Evolutionary conservation across 2,888 invertebrate species (phyloP).

Genomic region (Congeria kusceri): DNA sequence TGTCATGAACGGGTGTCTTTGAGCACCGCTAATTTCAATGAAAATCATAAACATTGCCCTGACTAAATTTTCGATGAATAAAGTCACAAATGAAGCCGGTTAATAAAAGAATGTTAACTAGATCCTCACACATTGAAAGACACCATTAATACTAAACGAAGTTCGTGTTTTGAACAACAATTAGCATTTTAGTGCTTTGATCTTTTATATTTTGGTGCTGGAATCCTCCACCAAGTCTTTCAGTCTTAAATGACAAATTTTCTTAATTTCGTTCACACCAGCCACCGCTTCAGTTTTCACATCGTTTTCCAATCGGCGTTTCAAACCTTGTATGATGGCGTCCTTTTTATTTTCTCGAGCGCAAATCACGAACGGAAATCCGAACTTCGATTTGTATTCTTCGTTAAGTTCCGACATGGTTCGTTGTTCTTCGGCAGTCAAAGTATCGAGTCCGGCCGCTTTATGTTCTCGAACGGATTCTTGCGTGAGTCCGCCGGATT

Average conservation of each 20-base stretch:
- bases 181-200: too few species aligned
- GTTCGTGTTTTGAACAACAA: too few species aligned
- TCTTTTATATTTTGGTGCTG: neutral
- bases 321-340: slow-evolving; percentile 68
- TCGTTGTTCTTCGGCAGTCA: slow-evolving; percentile 63
- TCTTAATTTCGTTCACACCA: slow-evolving; percentile 73
- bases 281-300: slow-evolving; percentile 58
- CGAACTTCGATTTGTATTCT: slow-evolving; percentile 70
- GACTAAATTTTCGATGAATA: too few species aligned
- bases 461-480: slow-evolving; percentile 71
- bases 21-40: too few species aligned
- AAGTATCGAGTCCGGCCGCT: slow-evolving; percentile 61
- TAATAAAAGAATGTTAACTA: too few species aligned
- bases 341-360: slow-evolving; percentile 74
- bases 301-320: slow-evolving; percentile 57
- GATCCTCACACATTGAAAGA: too few species aligned
- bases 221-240: slow-evolving; percentile 55
- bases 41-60: too few species aligned
- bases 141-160: too few species aligned
- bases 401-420: slow-evolving; percentile 61
- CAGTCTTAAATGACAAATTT: slow-evolving; percentile 68
- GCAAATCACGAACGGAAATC: slow-evolving; percentile 77
- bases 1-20: too few species aligned
- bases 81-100: too few species aligned
- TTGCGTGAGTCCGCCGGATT: slow-evolving; percentile 56